phyloP scores from a whole-genome alignment of 2,888 invertebrate species.

The Rhagium mordax region DNA sequence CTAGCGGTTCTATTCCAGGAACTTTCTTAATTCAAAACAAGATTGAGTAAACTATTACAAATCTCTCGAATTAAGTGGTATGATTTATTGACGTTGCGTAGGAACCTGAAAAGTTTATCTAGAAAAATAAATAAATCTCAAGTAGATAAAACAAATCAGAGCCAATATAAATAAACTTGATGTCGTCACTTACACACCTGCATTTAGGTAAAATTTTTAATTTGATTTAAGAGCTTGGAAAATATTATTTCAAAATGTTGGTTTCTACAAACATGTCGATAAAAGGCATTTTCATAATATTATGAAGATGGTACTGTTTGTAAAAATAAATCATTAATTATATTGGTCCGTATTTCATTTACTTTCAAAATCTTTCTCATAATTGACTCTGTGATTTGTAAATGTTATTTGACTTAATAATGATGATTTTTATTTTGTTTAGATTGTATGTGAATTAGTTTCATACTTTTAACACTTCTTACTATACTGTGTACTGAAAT shows the following conservation, averaged over 20 bases:
- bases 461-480: no score
- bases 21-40: neutral
- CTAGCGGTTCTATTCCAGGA: neutral
- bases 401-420: no score
- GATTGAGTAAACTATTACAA: neutral
- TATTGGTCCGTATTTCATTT: neutral
- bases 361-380: no score
- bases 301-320: neutral
- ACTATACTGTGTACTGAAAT: no score
- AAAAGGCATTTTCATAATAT: slow-evolving; percentile 13
- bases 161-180: neutral
- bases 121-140: neutral
- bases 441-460: no score
- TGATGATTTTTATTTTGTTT: no score
- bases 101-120: neutral
- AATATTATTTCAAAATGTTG: neutral
- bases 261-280: neutral
- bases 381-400: no score
- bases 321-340: slow-evolving; percentile 12
- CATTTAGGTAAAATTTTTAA: neutral
- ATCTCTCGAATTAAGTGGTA: neutral
- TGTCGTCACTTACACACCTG: neutral
- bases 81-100: neutral
- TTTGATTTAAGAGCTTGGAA: neutral
- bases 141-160: neutral